phyloP scores from a whole-genome alignment of 1,140 invertebrate genomes.

The Drosophila rufa region DNA sequence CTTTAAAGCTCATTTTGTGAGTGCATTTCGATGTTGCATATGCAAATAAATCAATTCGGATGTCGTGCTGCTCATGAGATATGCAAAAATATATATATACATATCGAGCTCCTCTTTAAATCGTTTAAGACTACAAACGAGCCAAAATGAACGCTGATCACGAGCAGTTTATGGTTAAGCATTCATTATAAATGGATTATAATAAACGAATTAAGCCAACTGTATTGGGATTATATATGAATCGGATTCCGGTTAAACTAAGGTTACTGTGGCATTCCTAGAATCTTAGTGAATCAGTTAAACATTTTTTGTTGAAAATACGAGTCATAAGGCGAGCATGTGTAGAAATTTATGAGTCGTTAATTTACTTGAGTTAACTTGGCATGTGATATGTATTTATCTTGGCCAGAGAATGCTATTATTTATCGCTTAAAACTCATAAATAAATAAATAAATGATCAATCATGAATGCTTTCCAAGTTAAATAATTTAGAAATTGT shows the following conservation, averaged over 20 bases:
- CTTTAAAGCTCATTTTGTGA: constrained; percentile 80
- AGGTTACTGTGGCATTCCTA: neutral
- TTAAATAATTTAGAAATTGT: neutral
- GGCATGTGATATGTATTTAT: constrained; percentile 6
- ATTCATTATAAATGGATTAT: neutral
- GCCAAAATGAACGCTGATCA: constrained; percentile 29
- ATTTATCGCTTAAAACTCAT: constrained; percentile 12
- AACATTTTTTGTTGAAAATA: neutral
- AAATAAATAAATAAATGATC: constrained; percentile 17
- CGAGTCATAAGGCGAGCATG: neutral
- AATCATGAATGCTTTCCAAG: neutral
- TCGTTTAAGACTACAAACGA: constrained; percentile 34
- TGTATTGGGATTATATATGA: neutral
- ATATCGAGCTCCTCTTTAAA: constrained; percentile 16
- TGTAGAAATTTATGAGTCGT: neutral
- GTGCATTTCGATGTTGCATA: constrained; percentile 82
- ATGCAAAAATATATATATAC: constrained; percentile 20
- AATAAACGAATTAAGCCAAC: neutral
- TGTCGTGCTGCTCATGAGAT: constrained; percentile 30
- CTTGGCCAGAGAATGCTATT: neutral
- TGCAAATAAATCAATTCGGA: constrained; percentile 73
- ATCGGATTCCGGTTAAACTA: neutral
- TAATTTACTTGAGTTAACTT: neutral
- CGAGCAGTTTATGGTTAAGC: constrained; percentile 25
- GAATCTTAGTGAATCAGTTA: neutral